Percentiles rank a stretch among this genome's conserved stretches.
Evolutionary conservation across 1,140 invertebrate species (phyloP).

Genomic region (Apis cerana): DNA sequence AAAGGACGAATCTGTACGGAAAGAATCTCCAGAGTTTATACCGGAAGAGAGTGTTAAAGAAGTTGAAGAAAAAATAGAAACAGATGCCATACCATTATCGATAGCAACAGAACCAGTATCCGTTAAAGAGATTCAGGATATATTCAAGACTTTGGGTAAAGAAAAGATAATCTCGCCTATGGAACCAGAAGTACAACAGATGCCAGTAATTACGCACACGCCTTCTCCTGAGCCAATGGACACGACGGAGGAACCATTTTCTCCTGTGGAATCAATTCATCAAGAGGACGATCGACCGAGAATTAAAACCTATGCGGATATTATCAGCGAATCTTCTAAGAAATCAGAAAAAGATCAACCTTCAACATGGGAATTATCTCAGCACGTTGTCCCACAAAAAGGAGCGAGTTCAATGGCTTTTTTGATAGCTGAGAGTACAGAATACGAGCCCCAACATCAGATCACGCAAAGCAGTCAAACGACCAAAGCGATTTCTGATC

Average conservation of each 20-base stretch:
- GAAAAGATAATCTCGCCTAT: background rate
- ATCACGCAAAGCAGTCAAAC: constrained; percentile 72
- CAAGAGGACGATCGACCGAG: constrained; percentile 33
- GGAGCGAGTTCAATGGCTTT: constrained; percentile 58
- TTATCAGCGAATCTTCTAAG: constrained; percentile 53
- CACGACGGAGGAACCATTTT: constrained; percentile 70
- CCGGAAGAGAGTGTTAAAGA: background rate
- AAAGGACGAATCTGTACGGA: constrained; percentile 23
- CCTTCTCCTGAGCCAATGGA: constrained; percentile 66
- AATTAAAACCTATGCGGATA: constrained; percentile 65
- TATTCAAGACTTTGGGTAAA: background rate
- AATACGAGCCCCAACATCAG: constrained; percentile 67
- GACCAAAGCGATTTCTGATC: constrained; percentile 78
- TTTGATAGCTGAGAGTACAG: constrained; percentile 57
- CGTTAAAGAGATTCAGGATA: background rate
- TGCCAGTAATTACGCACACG: background rate
- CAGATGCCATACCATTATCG: too few species aligned
- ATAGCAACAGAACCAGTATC: background rate
- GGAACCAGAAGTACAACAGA: background rate
- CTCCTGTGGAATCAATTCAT: constrained; percentile 64
- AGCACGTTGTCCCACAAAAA: constrained; percentile 28
- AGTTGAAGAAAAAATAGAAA: background rate
- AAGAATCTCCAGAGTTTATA: background rate
- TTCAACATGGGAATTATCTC: constrained; percentile 63
- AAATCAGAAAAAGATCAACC: constrained; percentile 34